A percentile compares a stretch with the other conserved stretches of the same genome.
Evolutionary conservation across 2,797 vertebrate genomes (phyloP).

Genomic region (Psittacula echo): DNA sequence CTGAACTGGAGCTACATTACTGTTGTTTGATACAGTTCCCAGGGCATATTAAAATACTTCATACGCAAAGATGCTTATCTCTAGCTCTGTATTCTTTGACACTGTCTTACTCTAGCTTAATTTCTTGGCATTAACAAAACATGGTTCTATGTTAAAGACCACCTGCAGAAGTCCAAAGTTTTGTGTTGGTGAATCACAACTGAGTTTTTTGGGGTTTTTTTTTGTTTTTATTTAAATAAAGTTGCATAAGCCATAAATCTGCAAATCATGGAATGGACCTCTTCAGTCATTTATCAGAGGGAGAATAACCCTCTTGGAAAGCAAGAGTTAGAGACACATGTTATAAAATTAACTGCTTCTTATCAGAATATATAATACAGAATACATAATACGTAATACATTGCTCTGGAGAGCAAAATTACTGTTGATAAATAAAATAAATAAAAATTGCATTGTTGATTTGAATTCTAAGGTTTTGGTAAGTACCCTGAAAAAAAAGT

Average conservation of each 20-base stretch:
- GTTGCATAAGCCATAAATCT: not conserved
- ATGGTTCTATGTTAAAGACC: not conserved
- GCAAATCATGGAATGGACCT: not conserved
- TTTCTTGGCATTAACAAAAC: not conserved
- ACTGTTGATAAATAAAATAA: not conserved
- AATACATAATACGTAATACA: too few relatives aligned
- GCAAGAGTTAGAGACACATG: not conserved
- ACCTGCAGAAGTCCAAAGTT: not conserved
- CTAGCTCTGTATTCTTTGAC: not conserved
- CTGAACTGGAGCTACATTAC: not conserved
- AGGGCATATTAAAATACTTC: slow-evolving; percentile 13
- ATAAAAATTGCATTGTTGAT: not conserved
- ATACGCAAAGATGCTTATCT: slow-evolving; percentile 1
- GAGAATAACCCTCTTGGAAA: not conserved
- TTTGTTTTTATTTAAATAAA: not conserved
- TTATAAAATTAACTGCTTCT: not conserved
- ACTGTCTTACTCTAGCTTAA: not conserved
- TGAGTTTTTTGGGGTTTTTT: not conserved
- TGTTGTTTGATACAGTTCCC: slow-evolving; percentile 9
- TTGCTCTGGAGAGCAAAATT: not conserved
- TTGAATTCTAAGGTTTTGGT: not conserved
- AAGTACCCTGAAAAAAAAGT: not conserved
- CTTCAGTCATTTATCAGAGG: not conserved
- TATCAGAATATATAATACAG: not conserved
- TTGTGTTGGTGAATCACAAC: not conserved